phyloP scores from a whole-genome alignment of 1,140 invertebrate genomes.

The Temnothorax longispinosus region DNA sequence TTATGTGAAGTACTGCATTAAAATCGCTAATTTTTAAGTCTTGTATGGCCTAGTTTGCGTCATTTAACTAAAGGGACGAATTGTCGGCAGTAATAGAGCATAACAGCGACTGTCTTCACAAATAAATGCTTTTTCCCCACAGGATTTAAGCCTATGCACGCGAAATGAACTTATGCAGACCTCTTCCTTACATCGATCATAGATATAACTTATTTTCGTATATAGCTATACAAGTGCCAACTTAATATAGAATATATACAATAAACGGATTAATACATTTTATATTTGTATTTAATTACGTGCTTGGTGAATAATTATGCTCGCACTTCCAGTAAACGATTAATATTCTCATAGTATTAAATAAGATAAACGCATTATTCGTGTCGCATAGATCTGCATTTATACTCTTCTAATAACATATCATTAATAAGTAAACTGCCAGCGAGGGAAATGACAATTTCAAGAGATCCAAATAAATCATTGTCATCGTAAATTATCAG shows the following conservation, averaged over 20 bases:
- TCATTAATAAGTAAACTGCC: slow-evolving; percentile 54
- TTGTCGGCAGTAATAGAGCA: slow-evolving; percentile 12
- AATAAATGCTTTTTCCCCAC: slow-evolving; percentile 12
- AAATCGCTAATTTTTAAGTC: slow-evolving; percentile 58
- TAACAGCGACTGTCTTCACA: neutral
- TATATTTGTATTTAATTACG: slow-evolving; percentile 52
- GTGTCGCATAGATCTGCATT: slow-evolving; percentile 31
- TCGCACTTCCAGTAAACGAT: slow-evolving; percentile 30
- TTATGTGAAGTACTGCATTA: slow-evolving; percentile 70
- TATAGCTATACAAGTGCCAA: slow-evolving; percentile 67
- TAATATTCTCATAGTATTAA: slow-evolving; percentile 40
- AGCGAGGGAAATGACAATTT: slow-evolving; percentile 20
- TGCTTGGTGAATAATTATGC: slow-evolving; percentile 49
- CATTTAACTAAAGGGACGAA: slow-evolving; percentile 15
- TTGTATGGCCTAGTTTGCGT: slow-evolving; percentile 30
- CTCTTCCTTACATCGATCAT: slow-evolving; percentile 50
- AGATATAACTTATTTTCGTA: slow-evolving; percentile 50
- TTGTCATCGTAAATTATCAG: slow-evolving; percentile 30
- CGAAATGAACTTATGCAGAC: slow-evolving; percentile 22
- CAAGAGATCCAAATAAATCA: slow-evolving; percentile 2
- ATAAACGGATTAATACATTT: slow-evolving; percentile 47
- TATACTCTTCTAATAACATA: slow-evolving; percentile 37
- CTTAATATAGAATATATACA: slow-evolving; percentile 48
- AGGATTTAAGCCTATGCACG: slow-evolving; percentile 20
- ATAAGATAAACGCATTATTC: slow-evolving; percentile 31